Evolutionary conservation across 2,888 invertebrate species (phyloP).

Genomic region (Pterostichus niger): DNA sequence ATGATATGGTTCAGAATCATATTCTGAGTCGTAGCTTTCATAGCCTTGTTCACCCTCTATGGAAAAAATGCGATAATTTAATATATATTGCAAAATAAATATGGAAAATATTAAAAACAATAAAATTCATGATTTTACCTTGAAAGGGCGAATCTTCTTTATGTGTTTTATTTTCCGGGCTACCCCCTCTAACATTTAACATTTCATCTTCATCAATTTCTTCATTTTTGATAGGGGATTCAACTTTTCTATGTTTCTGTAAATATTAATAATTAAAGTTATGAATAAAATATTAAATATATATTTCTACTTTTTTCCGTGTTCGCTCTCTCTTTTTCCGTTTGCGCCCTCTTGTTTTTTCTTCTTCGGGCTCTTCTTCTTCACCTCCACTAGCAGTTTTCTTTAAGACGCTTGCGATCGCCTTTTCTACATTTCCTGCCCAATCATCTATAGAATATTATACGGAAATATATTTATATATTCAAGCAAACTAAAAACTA

Average conservation of each 20-base stretch:
- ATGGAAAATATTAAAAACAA: not conserved
- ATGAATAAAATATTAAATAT: constrained; percentile 69
- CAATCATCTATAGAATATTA: constrained; percentile 82
- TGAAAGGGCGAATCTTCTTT: constrained; percentile 71
- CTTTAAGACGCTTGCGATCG: constrained; percentile 87
- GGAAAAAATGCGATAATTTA: not conserved
- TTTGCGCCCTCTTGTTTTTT: constrained; percentile 79
- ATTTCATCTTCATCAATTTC: constrained; percentile 88
- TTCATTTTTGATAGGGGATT: constrained; percentile 76
- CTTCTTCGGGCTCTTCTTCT: constrained; percentile 77
- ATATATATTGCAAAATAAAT: constrained; percentile 19
- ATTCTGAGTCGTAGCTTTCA: constrained; percentile 81
- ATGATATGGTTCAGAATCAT: constrained; percentile 72
- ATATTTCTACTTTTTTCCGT: constrained; percentile 75
- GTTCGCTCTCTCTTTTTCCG: constrained; percentile 79
- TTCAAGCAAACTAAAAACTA: not conserved
- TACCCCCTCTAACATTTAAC: constrained; percentile 89
- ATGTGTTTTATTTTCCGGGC: constrained; percentile 77
- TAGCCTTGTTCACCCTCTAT: constrained; percentile 71
- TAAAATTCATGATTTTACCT: constrained; percentile 59
- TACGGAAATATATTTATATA: not conserved
- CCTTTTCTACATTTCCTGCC: constrained; percentile 88
- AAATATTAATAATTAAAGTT: not conserved
- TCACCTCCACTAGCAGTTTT: constrained; percentile 79
- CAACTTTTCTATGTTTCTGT: constrained; percentile 79